These are phyloP conservation scores for Drosophila virilis DNA, from an alignment of 1,140 invertebrate species.

Conservation along the genomic window DNA sequence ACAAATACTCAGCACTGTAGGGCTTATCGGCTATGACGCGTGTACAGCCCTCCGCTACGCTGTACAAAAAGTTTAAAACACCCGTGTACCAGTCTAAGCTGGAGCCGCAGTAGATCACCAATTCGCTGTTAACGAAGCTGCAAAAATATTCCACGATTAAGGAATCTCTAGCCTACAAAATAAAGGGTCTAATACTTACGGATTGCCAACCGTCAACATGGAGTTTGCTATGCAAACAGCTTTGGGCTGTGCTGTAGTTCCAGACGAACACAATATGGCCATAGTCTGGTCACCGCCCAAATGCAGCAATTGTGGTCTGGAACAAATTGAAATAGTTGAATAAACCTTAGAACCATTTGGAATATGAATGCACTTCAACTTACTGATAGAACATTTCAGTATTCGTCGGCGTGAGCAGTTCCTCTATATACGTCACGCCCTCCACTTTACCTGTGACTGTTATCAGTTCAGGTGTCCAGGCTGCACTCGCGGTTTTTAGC, in stretches of 20 bases:
- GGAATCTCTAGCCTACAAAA: not conserved
- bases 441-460: conserved; percentile 48
- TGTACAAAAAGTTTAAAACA: conserved; percentile 43
- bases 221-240: conserved; percentile 89
- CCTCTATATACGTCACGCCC: conserved; percentile 52
- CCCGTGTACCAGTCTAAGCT: conserved; percentile 68
- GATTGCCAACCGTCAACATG: conserved; percentile 23
- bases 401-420: conserved; percentile 52
- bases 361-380: conserved; percentile 1
- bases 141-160: not conserved
- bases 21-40: conserved; percentile 63
- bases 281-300: conserved; percentile 60
- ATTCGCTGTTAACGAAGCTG: conserved; percentile 37
- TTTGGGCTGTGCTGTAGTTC: conserved; percentile 91
- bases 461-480: conserved; percentile 42
- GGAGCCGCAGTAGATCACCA: conserved; percentile 38
- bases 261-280: conserved; percentile 86
- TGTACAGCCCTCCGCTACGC: conserved; percentile 37
- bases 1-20: conserved; percentile 50
- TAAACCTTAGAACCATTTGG: not conserved
- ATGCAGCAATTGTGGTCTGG: conserved; percentile 49
- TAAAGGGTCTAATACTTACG: conserved; percentile 28
- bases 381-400: conserved; percentile 64
- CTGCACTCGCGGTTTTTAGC: conserved; percentile 37
- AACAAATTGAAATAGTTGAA: not conserved